Evolutionary conservation across 2,797 vertebrate species (phyloP).

Genomic region (Syngnathus rostellatus): DNA sequence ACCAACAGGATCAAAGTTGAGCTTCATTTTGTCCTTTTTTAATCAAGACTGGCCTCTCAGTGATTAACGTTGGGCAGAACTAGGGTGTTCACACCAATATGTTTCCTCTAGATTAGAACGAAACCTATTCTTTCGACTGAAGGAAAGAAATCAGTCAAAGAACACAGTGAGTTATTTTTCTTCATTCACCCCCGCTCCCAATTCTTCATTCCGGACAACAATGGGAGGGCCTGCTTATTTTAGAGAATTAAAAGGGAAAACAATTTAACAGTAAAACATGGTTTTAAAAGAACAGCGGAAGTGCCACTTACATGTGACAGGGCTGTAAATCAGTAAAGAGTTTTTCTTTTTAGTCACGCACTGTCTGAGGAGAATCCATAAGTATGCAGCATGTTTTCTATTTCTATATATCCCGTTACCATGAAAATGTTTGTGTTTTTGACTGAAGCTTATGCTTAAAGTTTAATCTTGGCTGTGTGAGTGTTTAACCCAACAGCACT

Average conservation of each 20-base stretch:
- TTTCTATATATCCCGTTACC: not conserved
- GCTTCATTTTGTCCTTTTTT: conserved; percentile 63
- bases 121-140: conserved; percentile 15
- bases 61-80: conserved; percentile 53
- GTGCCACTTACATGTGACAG: conserved; percentile 4
- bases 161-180: conserved; percentile 4
- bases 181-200: conserved; percentile 3
- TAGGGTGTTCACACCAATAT: conserved; percentile 63
- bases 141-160: conserved; percentile 36
- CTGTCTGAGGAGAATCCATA: conserved; percentile 5
- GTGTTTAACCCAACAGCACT: not conserved
- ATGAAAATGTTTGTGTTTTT: not conserved
- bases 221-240: conserved; percentile 6
- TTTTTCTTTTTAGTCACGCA: not conserved
- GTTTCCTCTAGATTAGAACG: conserved; percentile 69
- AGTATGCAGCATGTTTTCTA: conserved; percentile 7
- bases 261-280: conserved; percentile 5
- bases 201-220: conserved; percentile 13
- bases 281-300: conserved; percentile 4
- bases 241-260: conserved; percentile 5
- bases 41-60: conserved; percentile 58
- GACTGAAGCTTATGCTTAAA: not conserved
- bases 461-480: conserved; percentile 3
- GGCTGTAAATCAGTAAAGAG: not conserved
- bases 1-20: conserved; percentile 64